Base-by-base conservation (phyloP, 1,140 invertebrate genomes). In the Propsilocerus akamusi region DNA sequence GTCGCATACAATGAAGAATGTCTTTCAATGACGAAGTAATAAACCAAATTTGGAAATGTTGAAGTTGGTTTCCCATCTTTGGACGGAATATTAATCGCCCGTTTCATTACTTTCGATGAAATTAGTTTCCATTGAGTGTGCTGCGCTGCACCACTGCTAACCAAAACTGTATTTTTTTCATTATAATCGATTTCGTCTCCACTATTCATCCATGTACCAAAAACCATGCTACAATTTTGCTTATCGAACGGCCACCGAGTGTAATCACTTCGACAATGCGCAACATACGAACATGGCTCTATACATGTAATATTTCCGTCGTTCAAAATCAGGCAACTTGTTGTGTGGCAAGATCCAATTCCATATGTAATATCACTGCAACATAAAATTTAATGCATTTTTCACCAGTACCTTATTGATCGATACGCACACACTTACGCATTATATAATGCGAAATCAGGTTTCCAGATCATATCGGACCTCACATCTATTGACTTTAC, bases 151-250 rank as follows among this genome's bases (percentile, higher is more conserved):
- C n/a, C 17, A 3, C 17, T 4, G 17, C 22, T 41, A 8, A 20
- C 5, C 12, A 41, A 8, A 3, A 17, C 17, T 41, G 34, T 17
- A 4, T 41, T 20, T 20, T 41, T 20, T 1, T 20, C 17, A 20
- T 20, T 17, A 41, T 17, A 41, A 17, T 41, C 34, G 14, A 41
- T 7, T 20, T 41, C 34, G 22, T 41, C 22, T 17, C 22, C 14
- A 41, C 34, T 41, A 41, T 41, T 41, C 34, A 41, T 41, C 34
- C 34, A 41, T 8, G 34, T 14, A 20, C 34, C 34, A 41, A 41
- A 41, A 17, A 41, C 2, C 34, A 41, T 41, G 17, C 12, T 17
- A 17, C 34, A 41, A 17, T 41, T 41, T 41, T 41, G 34, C 22
- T 17, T 41, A 41, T 41, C 34, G 17, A 41, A 41, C 2, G 34